These are phyloP conservation scores for human DNA, from an alignment of 2,113 vertebrate species.

Conservation along the genomic window GRCh38 chr5:126935001-126935500, in stretches of 20 bases:
- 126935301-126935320: constrained; percentile 19
- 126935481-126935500: not conserved
- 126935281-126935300: not conserved
- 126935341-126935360: not conserved
- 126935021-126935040: not conserved
- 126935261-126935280: not conserved
- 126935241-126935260: not conserved
- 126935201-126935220: not conserved
- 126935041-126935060: not conserved
- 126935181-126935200: not conserved
- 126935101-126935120: not conserved
- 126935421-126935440: not conserved
- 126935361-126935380: not conserved
- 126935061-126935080: not conserved
- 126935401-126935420: not conserved
- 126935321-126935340: not conserved
- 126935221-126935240: not conserved
- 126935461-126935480: not conserved
- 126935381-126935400: not conserved
- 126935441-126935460: not conserved
- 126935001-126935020: not conserved
- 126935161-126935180: not conserved
- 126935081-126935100: not conserved
- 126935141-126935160: not conserved
- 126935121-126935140: not conserved